Evolutionary conservation across 2,888 invertebrate genomes (phyloP).

Genomic region (Willowsia nigromaculata): DNA sequence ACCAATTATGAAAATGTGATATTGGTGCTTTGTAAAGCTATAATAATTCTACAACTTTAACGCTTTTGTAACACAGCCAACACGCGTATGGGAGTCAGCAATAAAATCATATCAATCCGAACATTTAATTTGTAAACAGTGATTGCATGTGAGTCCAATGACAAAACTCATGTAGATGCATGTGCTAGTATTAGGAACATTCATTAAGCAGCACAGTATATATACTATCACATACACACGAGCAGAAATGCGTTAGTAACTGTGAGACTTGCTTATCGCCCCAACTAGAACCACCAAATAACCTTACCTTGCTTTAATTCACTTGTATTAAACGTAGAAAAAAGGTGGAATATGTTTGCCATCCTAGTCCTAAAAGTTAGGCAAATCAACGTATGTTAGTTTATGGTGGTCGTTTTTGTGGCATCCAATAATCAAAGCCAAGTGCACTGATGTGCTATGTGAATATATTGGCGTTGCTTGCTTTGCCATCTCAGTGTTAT

Average conservation of each 20-base stretch:
- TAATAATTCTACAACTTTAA: too few species aligned
- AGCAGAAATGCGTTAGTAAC: neutral
- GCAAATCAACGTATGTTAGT: neutral
- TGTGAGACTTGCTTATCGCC: neutral
- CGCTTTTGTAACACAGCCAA: neutral
- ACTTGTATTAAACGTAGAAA: neutral
- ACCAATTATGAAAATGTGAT: neutral
- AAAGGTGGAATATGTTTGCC: too few species aligned
- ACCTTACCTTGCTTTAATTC: neutral
- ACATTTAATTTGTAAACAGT: slow-evolving; percentile 50
- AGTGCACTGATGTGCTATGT: neutral
- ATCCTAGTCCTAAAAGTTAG: neutral
- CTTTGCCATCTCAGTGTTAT: neutral
- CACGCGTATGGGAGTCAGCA: neutral
- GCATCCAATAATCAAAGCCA: neutral
- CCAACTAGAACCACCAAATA: neutral
- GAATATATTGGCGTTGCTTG: neutral
- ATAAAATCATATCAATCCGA: slow-evolving; percentile 32
- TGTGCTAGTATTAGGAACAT: neutral
- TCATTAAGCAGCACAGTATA: neutral
- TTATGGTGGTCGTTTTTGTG: neutral
- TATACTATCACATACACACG: neutral
- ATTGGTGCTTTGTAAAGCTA: too few species aligned
- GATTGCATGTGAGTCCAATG: slow-evolving; percentile 50
- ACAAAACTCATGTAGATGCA: slow-evolving; percentile 32